Conservation (phyloP, 1,140 invertebrate species). For the Zaprionus africanus region DNA sequence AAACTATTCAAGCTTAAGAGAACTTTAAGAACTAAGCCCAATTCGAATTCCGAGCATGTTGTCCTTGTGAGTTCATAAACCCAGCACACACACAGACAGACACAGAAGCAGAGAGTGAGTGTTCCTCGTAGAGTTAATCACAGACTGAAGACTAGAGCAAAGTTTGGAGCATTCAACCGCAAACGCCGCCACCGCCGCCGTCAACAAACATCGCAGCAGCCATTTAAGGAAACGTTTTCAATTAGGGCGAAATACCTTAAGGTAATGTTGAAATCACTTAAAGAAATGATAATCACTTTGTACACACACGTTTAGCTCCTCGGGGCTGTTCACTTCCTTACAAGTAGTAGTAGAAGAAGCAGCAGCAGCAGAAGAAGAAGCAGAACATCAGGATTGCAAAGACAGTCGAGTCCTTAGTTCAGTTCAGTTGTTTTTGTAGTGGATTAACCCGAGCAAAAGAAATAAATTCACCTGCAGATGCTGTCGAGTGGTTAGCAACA, state of each 20-base stretch:
- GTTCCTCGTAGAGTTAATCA: slow-evolving; percentile 62
- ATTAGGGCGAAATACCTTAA: slow-evolving; percentile 74
- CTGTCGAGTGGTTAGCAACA: slow-evolving; percentile 53
- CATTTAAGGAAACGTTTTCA: slow-evolving; percentile 79
- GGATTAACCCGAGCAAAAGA: slow-evolving; percentile 76
- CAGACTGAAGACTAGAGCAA: slow-evolving; percentile 43
- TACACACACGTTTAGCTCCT: slow-evolving; percentile 76
- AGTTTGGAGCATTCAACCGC: slow-evolving; percentile 67
- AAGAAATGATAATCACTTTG: slow-evolving; percentile 82
- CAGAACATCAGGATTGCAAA: background rate
- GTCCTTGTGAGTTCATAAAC: slow-evolving; percentile 8
- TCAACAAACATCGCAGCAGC: background rate
- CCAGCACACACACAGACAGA: background rate
- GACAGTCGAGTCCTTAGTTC: slow-evolving; percentile 7
- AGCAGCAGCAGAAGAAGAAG: background rate
- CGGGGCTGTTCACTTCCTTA: slow-evolving; percentile 61
- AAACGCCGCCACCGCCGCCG: slow-evolving; percentile 35
- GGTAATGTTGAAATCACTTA: slow-evolving; percentile 80
- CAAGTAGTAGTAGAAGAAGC: background rate
- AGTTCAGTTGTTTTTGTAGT: slow-evolving; percentile 71
- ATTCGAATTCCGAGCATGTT: slow-evolving; percentile 11
- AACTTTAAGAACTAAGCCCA: slow-evolving; percentile 8
- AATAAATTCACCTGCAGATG: slow-evolving; percentile 80
- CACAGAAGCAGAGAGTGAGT: slow-evolving; percentile 25
- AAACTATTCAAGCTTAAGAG: background rate